Evolutionary conservation across 2,888 invertebrate species (phyloP), one percentile per base, ranked within the genome.

Genomic region (Hyppa rectilinea): DNA sequence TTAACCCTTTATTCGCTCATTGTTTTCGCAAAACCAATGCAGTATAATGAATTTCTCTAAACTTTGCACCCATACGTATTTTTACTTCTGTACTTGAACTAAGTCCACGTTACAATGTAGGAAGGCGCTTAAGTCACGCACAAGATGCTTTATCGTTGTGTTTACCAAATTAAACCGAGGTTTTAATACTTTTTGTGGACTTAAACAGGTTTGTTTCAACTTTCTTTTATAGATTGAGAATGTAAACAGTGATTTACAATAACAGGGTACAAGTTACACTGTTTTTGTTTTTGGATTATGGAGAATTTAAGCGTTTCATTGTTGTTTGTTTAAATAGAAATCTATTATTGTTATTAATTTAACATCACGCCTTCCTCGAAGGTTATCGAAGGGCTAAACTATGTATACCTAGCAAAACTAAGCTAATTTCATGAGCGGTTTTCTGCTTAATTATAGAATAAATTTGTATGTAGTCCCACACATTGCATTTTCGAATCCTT

Each of bases 131-230:
- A 86, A 88, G 88, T 88, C 88, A 88, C 88, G 88, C 85, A 83
- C 88, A 74, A 64, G 70, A 74, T 76, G 61, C 66, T 88, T 88
- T 87, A 88, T 87, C 84, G 82, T 55, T 65, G 14, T 87, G 89
- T 88, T 88, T 88, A 85, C 86, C 43, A 85, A 85, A 85, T 85
- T 85, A 84, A 82, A 84, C 52, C 65, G 36, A 0, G 78, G 62
- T 75, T 82, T 82, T 75, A 78, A 82, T 82, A 79, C 77, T 84
- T 85, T 85, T 85, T 85, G 84, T 83, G 47, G 60, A 71, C 47
- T 65, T 78, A 71, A 83, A 83, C 76, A 68, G 67, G 76, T 77
- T 67, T 40, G 61, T 58, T 29, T 76, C 40, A 55, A 75, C 80
- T 85, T 82, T 84, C 80, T 82, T 81, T 84, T 82, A 81, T 71